Percentiles rank a stretch among this genome's conserved stretches.
Conservation (phyloP, 2,888 invertebrate genomes). For the Peribatodes rhomboidaria region DNA sequence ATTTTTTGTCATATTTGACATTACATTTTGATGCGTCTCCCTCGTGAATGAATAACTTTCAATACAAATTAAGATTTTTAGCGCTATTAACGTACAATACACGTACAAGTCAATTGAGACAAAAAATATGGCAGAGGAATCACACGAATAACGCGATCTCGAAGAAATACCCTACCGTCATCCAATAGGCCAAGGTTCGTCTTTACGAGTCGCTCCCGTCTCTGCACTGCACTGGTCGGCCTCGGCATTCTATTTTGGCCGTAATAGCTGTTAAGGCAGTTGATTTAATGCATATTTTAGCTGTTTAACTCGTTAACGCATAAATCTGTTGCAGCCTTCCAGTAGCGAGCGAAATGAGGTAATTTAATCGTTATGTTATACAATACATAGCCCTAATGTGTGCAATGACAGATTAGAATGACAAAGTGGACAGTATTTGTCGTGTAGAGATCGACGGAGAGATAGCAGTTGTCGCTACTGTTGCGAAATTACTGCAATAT, state of each 20-base stretch:
- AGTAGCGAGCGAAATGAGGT: constrained; percentile 18
- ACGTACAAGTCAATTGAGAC: too few species aligned
- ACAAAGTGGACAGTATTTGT: constrained; percentile 36
- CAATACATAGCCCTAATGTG: constrained; percentile 40
- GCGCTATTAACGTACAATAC: too few species aligned
- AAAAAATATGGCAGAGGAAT: too few species aligned
- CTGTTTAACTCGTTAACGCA: constrained; percentile 27
- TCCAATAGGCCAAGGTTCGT: constrained; percentile 50
- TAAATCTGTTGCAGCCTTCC: constrained; percentile 40
- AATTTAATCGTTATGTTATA: constrained; percentile 34
- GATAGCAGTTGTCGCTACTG: constrained; percentile 21
- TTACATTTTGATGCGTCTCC: too few species aligned
- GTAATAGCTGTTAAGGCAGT: constrained; percentile 19
- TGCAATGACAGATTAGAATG: constrained; percentile 44
- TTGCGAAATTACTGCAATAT: constrained; percentile 18
- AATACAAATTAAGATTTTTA: too few species aligned
- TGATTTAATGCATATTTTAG: constrained; percentile 23
- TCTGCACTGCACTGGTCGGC: constrained; percentile 41
- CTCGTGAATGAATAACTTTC: too few species aligned
- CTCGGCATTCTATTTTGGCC: constrained; percentile 52
- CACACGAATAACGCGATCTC: too few species aligned
- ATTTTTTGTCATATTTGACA: too few species aligned
- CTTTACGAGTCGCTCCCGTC: constrained; percentile 43
- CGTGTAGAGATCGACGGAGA: constrained; percentile 32
- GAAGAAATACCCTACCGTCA: too few species aligned